Conservation (phyloP, 2,113 vertebrate species). For the Hippocampus mohnikei region DNA sequence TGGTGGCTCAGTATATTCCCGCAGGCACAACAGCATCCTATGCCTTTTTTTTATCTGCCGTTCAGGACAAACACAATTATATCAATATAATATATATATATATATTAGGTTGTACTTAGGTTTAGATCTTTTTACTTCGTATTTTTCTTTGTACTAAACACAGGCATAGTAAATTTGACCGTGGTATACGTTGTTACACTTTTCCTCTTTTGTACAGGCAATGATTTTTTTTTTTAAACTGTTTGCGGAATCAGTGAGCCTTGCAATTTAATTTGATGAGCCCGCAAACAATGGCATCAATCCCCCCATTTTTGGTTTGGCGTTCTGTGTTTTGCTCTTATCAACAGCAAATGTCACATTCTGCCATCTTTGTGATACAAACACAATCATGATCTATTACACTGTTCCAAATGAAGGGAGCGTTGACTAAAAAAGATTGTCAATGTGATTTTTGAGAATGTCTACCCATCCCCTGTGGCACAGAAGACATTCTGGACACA, state of each 20-base stretch:
- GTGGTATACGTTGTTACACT: too few relatives aligned
- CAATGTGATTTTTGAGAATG: neutral
- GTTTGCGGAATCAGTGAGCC: neutral
- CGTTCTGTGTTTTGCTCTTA: neutral
- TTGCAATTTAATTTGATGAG: conserved; percentile 7
- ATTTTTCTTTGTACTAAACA: too few relatives aligned
- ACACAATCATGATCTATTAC: neutral
- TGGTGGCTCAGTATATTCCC: conserved; percentile 43
- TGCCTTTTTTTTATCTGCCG: neutral
- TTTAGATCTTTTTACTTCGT: too few relatives aligned
- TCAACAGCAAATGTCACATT: neutral
- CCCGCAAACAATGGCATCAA: conserved; percentile 3
- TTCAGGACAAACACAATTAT: too few relatives aligned
- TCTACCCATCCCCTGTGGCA: too few relatives aligned
- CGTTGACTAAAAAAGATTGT: neutral
- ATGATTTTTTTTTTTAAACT: neutral
- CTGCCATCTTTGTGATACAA: neutral
- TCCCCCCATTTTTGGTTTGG: neutral
- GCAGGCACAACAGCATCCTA: neutral
- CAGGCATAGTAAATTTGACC: too few relatives aligned
- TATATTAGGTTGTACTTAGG: too few relatives aligned
- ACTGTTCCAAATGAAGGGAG: neutral
- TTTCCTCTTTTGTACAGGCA: neutral
- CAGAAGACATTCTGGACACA: too few relatives aligned
- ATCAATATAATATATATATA: too few relatives aligned